Evolutionary conservation across 2,797 vertebrate genomes (phyloP).

Genomic region (Garrulus glandarius): DNA sequence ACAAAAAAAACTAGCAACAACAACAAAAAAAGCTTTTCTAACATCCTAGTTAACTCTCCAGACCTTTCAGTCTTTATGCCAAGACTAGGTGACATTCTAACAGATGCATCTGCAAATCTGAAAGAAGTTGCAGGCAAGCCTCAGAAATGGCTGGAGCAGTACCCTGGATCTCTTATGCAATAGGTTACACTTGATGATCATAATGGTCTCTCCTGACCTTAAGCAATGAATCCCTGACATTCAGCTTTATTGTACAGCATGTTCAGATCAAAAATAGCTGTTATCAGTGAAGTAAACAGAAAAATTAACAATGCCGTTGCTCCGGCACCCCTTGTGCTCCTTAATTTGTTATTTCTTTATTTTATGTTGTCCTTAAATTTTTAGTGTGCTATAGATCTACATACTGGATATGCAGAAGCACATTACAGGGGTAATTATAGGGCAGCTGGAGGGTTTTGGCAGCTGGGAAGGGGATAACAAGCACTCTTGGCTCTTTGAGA

Average conservation of each 20-base stretch:
- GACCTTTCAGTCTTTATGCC: not conserved
- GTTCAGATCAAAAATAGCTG: slow-evolving; percentile 9
- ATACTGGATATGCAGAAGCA: not conserved
- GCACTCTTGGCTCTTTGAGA: slow-evolving; percentile 45
- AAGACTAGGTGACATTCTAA: not conserved
- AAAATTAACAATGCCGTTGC: not conserved
- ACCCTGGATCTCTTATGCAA: not conserved
- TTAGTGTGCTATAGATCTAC: not conserved
- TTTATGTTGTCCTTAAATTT: slow-evolving; percentile 18
- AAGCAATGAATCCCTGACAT: slow-evolving; percentile 14
- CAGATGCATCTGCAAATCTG: not conserved
- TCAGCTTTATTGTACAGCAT: slow-evolving; percentile 30
- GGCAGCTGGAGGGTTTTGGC: slow-evolving; percentile 47
- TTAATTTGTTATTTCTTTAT: slow-evolving; percentile 32
- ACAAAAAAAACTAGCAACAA: not conserved
- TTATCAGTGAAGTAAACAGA: slow-evolving; percentile 25
- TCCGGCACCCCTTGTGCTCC: not conserved
- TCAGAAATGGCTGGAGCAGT: not conserved
- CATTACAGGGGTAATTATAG: slow-evolving; percentile 47
- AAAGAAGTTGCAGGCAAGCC: not conserved
- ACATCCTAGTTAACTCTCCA: not conserved
- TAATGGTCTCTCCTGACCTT: slow-evolving; percentile 9
- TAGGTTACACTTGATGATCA: not conserved
- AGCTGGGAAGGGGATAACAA: slow-evolving; percentile 40
- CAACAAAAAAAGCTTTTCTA: not conserved